Percentiles rank a stretch among this genome's conserved stretches.
phyloP scores from a whole-genome alignment of 2,113 vertebrate species.

The Cyanoliseus patagonus region DNA sequence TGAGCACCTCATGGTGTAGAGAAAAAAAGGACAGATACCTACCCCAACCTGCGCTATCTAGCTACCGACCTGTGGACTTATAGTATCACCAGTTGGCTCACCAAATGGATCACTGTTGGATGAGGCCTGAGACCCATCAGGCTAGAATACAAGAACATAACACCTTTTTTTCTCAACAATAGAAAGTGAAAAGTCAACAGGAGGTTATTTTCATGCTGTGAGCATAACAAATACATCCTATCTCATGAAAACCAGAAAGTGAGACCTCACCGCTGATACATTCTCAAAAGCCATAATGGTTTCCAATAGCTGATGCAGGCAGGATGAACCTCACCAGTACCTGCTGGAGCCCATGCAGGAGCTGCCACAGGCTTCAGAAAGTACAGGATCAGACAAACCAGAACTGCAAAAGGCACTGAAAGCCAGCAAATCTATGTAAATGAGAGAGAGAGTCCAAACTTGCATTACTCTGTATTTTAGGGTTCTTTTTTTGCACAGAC shows the following conservation, averaged over 20 bases:
- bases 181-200: conserved; percentile 68
- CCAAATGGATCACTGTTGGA: conserved; percentile 92
- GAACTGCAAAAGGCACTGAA: background rate
- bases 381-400: background rate
- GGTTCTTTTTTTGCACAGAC: background rate
- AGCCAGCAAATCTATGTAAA: background rate
- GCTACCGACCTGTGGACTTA: conserved; percentile 98
- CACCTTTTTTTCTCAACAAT: conserved; percentile 76
- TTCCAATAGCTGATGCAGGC: background rate
- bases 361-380: conserved; percentile 1
- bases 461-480: background rate
- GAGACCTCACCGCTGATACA: background rate
- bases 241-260: conserved; percentile 33
- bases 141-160: conserved; percentile 89
- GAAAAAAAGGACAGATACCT: conserved; percentile 90
- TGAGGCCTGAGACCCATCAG: conserved; percentile 94
- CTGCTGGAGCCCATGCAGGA: conserved; percentile 12
- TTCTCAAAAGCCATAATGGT: background rate
- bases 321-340: background rate
- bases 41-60: conserved; percentile 98
- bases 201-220: conserved; percentile 70
- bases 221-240: conserved; percentile 52
- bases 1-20: conserved; percentile 53
- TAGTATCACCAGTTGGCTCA: conserved; percentile 91
- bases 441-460: background rate